These are phyloP conservation scores for Actenoides hombroni DNA, from an alignment of 2,113 vertebrate species.

Conservation along the genomic window DNA sequence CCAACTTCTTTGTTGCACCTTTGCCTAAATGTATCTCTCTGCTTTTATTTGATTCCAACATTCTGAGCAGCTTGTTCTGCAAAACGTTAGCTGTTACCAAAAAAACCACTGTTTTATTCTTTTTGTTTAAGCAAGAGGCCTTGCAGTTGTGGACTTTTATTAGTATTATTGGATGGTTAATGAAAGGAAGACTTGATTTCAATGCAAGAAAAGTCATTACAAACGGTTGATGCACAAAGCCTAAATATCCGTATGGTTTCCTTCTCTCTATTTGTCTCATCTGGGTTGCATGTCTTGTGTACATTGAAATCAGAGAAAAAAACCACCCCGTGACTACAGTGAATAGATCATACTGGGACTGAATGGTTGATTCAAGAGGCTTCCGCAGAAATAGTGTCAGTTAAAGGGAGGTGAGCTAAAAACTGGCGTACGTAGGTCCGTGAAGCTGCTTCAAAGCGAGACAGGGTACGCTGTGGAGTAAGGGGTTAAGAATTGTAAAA, in stretches of 20 bases:
- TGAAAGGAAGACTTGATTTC: neutral
- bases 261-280: neutral
- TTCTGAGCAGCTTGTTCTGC: neutral
- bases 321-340: accelerated
- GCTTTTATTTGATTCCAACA: neutral
- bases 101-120: neutral
- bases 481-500: neutral
- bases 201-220: neutral
- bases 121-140: neutral
- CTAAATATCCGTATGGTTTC: neutral
- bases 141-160: neutral
- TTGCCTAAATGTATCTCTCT: neutral
- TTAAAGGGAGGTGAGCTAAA: neutral
- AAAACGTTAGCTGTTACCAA: neutral
- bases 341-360: neutral
- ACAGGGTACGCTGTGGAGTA: accelerated
- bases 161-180: neutral
- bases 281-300: neutral
- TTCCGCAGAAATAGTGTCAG: neutral
- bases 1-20: neutral
- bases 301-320: accelerated
- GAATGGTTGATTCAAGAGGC: neutral
- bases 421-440: accelerated
- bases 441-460: neutral
- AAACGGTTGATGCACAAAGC: neutral